A percentile compares a stretch with the other conserved stretches of the same genome.
These are phyloP conservation scores for Perdix hodgsoniae DNA, from an alignment of 2,797 vertebrate species.

Conservation along the genomic window DNA sequence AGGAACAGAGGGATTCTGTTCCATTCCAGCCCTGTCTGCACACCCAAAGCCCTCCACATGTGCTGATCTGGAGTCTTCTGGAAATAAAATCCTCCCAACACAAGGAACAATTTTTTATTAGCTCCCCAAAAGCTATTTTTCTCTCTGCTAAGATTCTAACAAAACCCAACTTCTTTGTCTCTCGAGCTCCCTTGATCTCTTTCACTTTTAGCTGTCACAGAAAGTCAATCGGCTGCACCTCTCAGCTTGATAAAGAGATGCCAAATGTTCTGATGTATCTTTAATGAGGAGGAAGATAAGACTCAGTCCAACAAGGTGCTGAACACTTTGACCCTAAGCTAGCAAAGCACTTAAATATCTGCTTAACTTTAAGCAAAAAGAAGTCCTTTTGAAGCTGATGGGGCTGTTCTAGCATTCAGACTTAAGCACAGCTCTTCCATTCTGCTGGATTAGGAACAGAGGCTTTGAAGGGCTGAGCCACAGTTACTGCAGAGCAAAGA, in stretches of 20 bases:
- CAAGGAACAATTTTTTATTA: constrained; percentile 23
- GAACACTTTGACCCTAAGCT: constrained; percentile 56
- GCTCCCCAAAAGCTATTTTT: neutral
- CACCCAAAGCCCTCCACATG: constrained; percentile 13
- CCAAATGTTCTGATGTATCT: constrained; percentile 57
- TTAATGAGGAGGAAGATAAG: constrained; percentile 67
- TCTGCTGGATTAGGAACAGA: neutral
- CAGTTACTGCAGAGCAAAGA: neutral
- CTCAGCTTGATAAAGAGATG: constrained; percentile 66
- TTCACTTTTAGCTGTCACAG: constrained; percentile 58
- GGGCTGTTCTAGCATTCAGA: constrained; percentile 41
- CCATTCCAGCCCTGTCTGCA: neutral
- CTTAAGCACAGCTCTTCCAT: constrained; percentile 15
- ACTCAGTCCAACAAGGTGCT: constrained; percentile 58
- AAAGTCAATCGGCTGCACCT: constrained; percentile 68
- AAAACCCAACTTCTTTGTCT: constrained; percentile 65
- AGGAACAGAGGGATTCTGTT: neutral
- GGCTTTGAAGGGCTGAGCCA: neutral
- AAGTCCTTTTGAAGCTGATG: constrained; percentile 32
- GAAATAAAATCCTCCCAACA: constrained; percentile 42
- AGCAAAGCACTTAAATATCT: constrained; percentile 63
- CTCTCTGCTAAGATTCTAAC: constrained; percentile 62
- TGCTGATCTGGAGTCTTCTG: neutral
- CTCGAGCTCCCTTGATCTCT: constrained; percentile 63
- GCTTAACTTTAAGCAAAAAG: constrained; percentile 48